Evolutionary conservation across 2,797 vertebrate genomes (phyloP).

Genomic region (Acomys russatus): DNA sequence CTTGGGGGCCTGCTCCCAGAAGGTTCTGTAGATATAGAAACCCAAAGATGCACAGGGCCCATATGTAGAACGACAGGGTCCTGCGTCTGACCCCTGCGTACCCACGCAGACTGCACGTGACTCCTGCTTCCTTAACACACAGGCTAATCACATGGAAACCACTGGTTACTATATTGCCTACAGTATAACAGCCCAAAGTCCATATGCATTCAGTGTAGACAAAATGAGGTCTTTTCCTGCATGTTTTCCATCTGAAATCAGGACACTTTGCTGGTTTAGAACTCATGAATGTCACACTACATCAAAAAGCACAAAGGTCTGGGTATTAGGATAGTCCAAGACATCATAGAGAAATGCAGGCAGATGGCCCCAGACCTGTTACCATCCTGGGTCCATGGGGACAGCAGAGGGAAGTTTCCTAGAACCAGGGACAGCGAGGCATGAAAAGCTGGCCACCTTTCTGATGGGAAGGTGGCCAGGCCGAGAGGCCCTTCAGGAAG

Average conservation of each 20-base stretch:
- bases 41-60: background rate
- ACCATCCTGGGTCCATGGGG: background rate
- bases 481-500: background rate
- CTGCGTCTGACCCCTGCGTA: too few species aligned
- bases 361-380: too few species aligned
- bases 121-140: background rate
- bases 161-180: background rate
- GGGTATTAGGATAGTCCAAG: background rate
- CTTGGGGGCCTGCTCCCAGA: background rate
- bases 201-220: background rate
- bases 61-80: too few species aligned
- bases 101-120: background rate
- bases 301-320: background rate
- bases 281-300: background rate
- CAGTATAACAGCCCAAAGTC: background rate
- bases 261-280: background rate
- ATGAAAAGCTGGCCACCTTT: too few species aligned
- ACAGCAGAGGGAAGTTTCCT: background rate
- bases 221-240: background rate
- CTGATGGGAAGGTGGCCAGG: background rate
- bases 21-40: background rate
- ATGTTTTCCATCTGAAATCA: background rate
- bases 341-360: background rate
- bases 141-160: background rate
- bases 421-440: background rate